Evolutionary conservation across 2,113 vertebrate species (phyloP).

Genomic region (Heliornis fulica): DNA sequence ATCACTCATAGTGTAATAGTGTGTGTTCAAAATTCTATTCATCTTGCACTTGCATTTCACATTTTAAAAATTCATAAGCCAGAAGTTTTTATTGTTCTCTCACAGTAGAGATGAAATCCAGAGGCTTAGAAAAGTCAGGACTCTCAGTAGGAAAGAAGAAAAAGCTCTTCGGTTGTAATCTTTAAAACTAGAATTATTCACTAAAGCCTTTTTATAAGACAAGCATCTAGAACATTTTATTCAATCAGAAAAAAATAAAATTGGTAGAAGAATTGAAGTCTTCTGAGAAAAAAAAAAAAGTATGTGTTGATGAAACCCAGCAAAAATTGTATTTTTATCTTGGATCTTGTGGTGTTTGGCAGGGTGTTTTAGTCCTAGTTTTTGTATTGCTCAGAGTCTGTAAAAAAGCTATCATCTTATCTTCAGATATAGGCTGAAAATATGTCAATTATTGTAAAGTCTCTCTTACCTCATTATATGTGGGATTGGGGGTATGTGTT

Average conservation of each 20-base stretch:
- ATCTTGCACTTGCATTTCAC: not conserved
- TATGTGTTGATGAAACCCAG: not conserved
- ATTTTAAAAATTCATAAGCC: conserved; percentile 18
- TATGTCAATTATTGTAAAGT: not conserved
- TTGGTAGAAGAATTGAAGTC: not conserved
- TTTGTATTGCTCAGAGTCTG: not conserved
- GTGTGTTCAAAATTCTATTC: not conserved
- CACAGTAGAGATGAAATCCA: not conserved
- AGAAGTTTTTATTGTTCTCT: not conserved
- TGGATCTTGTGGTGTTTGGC: not conserved
- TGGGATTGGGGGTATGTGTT: not conserved
- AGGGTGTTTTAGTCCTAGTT: not conserved
- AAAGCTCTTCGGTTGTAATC: not conserved
- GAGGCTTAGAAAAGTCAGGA: not conserved
- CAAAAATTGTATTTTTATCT: not conserved
- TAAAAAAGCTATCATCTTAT: not conserved
- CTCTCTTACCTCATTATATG: not conserved
- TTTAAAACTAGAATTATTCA: not conserved
- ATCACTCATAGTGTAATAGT: not conserved
- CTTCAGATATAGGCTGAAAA: not conserved
- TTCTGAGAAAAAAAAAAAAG: not conserved
- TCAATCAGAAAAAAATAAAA: not conserved
- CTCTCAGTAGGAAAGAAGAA: not conserved
- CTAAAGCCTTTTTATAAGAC: not conserved
- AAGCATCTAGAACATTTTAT: not conserved